Base-by-base conservation (phyloP, 2,113 vertebrate genomes). In the Nematolebias whitei region DNA sequence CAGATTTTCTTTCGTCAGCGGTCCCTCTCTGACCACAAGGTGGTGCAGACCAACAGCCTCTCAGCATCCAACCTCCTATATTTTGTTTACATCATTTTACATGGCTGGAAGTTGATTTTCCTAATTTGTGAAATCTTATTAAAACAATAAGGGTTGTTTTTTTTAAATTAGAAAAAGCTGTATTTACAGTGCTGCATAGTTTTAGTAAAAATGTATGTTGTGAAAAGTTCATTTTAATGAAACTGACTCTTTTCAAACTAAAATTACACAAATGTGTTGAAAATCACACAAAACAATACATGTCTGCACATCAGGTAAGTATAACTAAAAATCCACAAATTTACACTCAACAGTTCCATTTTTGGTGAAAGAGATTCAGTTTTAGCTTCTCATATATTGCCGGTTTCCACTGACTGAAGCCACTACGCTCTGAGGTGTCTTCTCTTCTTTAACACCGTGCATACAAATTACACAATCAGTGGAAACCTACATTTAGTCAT, bases 11-110 rank as follows among this genome's bases (percentile, higher is more conserved):
- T 29, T 13, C 40, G 16, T 26, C 49, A 32, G 18, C 29, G 72
- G 35, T 19, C 20, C 19, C 11, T 40, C n/a, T 13, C 15, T 84
- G 75, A 74, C 88, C 90, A 91, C 85, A 85, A 87, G 90, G 77
- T 81, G 88, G 88, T 63, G 85, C 64, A n/a, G 12, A 58, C 50
- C 58, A 57, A 7, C 78, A 78, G 58, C 47, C 44, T 45, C n/a
- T 23, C 26, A 29, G 50, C 41, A 45, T 26, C 44, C 56, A 63
- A 16, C 15, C 50, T 44, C 45, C 12, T 12, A 4, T 38, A 39
- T 13, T 52, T 12, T 51, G 19, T 14, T 58, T 22, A 29, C 5
- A 39, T 5, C 12, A 19, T 20, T 41, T 59, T 29, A 45, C 15
- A 18, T 39, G 23, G 57, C 20, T 48, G 16, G 3, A 12, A 10